Conservation (phyloP, 2,797 vertebrate species). For the Lateolabrax maculatus region DNA sequence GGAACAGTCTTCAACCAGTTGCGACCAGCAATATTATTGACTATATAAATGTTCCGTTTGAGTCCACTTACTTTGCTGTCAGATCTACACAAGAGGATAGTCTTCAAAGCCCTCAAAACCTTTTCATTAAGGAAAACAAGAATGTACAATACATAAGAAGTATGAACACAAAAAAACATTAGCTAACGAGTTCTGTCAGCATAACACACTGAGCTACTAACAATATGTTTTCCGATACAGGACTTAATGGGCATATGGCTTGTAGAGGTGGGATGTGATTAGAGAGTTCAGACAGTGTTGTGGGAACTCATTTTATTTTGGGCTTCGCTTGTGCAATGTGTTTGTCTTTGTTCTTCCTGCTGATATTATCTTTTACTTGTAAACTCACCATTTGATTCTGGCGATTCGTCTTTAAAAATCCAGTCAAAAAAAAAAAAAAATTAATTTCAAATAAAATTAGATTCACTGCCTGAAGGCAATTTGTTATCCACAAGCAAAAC, state of each 20-base stretch:
- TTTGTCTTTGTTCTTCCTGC: conserved; percentile 15
- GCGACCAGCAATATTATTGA: neutral
- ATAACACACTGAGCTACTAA: too few species aligned
- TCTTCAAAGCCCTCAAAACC: neutral
- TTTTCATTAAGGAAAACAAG: neutral
- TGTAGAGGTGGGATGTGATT: conserved; percentile 17
- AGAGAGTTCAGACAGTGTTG: conserved; percentile 28
- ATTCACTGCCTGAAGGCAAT: conserved; percentile 22
- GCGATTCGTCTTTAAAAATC: conserved; percentile 35
- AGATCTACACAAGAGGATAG: neutral
- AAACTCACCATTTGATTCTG: conserved; percentile 15
- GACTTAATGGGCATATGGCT: conserved; percentile 9
- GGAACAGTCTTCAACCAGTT: neutral
- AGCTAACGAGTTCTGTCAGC: neutral
- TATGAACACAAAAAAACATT: neutral
- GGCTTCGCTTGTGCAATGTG: neutral
- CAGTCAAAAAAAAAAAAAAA: conserved; percentile 22
- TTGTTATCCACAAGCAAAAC: conserved; percentile 32
- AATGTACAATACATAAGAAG: neutral
- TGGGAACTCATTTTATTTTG: conserved; percentile 19
- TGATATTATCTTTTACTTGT: conserved; percentile 29
- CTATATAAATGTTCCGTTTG: neutral
- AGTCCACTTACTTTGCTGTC: neutral
- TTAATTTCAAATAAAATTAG: conserved; percentile 37
- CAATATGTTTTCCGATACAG: conserved; percentile 3